Base-by-base conservation (phyloP, 30 jellyfish, hydroid and myxozoan genomes). In the Pseudorhiza aurosa region DNA sequence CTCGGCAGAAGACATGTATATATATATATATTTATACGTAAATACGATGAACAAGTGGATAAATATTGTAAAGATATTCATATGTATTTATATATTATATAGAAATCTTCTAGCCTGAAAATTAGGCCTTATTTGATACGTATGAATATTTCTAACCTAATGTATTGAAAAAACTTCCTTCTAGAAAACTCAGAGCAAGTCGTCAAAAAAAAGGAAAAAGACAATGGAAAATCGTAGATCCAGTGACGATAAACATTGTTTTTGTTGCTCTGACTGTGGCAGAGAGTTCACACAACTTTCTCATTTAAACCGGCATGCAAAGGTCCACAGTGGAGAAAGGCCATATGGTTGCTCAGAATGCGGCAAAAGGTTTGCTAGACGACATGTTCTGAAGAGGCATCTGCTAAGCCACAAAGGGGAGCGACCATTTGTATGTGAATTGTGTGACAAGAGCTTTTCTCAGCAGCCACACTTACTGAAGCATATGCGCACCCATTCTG, bases 271-370 rank as follows among this genome's bases (percentile, higher is more conserved):
- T 18, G 46, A 5, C 72, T 55, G 88, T 75, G 88, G 49, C 8
- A 62, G 31, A 59, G 14, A 30, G 21, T 77, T 77, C 58, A 27
- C 72, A 8, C 72, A 58, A 39, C 19, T 4, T 2, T 30, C 72
- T 43, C 79, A 60, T 32, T 60, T 77, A 53, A 77, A 59, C 27
- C 28, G 89, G 7, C 89, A 77, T 30, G 21, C 6, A 42, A 56
- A 58, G n/a, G 27, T n/a, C 36, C 89, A 77, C 22, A 57, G 81
- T 25, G 89, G 89, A 17, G 80, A 57, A 26, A 42, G 29, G 68
- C 40, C 39, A 43, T 58, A 24, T 29, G 0, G 46, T 5, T 77
- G 89, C 45, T 15, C 22, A 9, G 37, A 42, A 18, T 77, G 89
- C 42, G 72, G 55, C 39, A 77, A 62, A 31, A 24, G 21, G 22